Conservation (phyloP, 2,888 invertebrate genomes). For the Linyphia triangularis region DNA sequence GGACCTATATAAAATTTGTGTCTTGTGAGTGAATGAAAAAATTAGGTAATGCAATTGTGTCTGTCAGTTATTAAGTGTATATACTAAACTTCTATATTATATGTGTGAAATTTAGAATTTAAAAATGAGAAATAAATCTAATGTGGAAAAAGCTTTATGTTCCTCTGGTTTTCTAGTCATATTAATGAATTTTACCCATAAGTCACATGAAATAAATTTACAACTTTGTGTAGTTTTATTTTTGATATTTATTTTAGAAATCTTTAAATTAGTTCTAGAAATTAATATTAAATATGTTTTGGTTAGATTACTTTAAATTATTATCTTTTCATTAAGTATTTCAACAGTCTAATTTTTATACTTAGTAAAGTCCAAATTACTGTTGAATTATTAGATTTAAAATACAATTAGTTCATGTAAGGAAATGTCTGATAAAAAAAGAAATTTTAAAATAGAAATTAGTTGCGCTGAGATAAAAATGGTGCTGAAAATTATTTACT, state of each 20-base stretch:
- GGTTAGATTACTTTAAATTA: background rate
- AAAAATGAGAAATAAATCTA: conserved; percentile 65
- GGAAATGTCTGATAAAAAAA: background rate
- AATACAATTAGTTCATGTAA: background rate
- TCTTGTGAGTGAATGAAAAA: conserved; percentile 46
- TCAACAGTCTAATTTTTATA: background rate
- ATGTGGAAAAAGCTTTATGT: conserved; percentile 66
- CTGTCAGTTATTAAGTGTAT: conserved; percentile 68
- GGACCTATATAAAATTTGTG: conserved; percentile 31
- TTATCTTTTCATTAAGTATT: background rate
- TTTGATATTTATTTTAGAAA: no score
- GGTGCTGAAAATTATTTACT: conserved; percentile 59
- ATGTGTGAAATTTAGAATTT: conserved; percentile 64
- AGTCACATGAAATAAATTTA: no score
- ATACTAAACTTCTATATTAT: conserved; percentile 71
- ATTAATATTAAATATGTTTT: background rate
- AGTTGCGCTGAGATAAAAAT: conserved; percentile 71
- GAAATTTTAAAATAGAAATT: conserved; percentile 44
- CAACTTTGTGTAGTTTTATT: no score
- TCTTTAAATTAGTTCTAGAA: background rate
- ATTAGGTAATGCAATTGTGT: conserved; percentile 50
- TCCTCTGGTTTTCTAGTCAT: conserved; percentile 28
- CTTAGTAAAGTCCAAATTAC: background rate
- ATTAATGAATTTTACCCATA: no score
- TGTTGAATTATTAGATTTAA: background rate